Evolutionary conservation across 1,140 invertebrate species (phyloP), one percentile per base, ranked within the genome.

Genomic region (Coptotermes formosanus): DNA sequence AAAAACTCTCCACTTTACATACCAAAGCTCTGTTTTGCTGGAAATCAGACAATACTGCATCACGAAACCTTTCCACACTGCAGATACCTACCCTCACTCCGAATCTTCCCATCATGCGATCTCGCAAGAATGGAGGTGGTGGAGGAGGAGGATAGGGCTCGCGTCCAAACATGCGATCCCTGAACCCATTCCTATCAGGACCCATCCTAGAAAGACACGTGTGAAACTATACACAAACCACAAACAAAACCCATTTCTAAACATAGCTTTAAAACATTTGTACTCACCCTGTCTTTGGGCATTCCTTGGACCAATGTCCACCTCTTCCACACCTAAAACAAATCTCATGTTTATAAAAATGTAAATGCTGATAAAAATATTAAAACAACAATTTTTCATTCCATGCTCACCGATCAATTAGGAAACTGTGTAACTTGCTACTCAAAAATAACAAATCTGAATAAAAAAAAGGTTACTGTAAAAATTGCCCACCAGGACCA

Each of bases 291-390:
- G 89, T 90, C 87, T 90, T 90, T 86, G 96, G 96, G 92, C 97
- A 97, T 91, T 98, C 96, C 93, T 97, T 97, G 88, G 96, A 98
- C 97, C 97, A 98, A 92, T 98, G 97, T 88, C 97, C 97, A 89
- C 96, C 96, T 90, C 96, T 94, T 86, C 97, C 97, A 93, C 97
- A 98, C 91, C 97, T 89, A 86, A 45, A 86, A 85, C 87, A 87
- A 55, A 55, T 55, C 14, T 21, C 19, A 21, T 55, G 14, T 55
- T 55, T 16, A 55, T 21, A 21, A 19, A 55, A 55, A 55, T 55
- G 52, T 21, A 19, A 12, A 55, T 55, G 19, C 52, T 55, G 19
- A 16, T 2, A 38, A 55, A 55, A 9, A 48, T 19, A 21, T 16
- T 19, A 55, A 19, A 55, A 12, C 52, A 19, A 16, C 14, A 12